A percentile compares a stretch with the other conserved stretches of the same genome.
Evolutionary conservation across 2,113 vertebrate species (phyloP).

Genomic region (Ia io): DNA sequence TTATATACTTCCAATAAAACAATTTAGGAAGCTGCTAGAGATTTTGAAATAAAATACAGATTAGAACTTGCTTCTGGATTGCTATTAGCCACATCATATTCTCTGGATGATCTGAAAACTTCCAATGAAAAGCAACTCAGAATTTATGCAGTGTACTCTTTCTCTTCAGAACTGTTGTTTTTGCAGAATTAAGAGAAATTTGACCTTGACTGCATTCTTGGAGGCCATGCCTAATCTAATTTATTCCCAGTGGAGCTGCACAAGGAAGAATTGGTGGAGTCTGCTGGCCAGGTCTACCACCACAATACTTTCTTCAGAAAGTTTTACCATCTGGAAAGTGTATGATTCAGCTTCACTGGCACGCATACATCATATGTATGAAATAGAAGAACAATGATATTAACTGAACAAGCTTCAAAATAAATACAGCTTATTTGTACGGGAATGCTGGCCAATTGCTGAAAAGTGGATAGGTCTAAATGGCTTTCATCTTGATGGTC

Average conservation of each 20-base stretch:
- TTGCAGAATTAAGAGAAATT: slow-evolving; percentile 40
- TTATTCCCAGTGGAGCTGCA: slow-evolving; percentile 44
- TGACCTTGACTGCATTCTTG: slow-evolving; percentile 42
- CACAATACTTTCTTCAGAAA: slow-evolving; percentile 48
- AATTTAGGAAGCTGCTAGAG: background rate
- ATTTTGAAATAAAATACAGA: slow-evolving; percentile 16
- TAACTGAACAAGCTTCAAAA: slow-evolving; percentile 56
- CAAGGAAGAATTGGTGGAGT: slow-evolving; percentile 15
- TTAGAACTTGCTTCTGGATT: background rate
- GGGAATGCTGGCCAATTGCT: slow-evolving; percentile 34
- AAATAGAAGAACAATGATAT: slow-evolving; percentile 52
- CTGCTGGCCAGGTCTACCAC: slow-evolving; percentile 17
- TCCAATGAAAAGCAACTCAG: background rate
- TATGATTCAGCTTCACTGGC: slow-evolving; percentile 37
- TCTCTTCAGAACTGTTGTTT: slow-evolving; percentile 22
- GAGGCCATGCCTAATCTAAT: slow-evolving; percentile 55
- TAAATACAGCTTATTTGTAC: slow-evolving; percentile 52
- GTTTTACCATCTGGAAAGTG: slow-evolving; percentile 50
- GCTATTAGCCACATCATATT: background rate
- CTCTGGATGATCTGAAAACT: slow-evolving; percentile 16
- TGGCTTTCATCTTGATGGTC: background rate
- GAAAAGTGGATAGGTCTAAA: slow-evolving; percentile 23
- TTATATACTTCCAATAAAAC: background rate
- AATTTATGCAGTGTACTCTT: background rate
- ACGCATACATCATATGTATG: slow-evolving; percentile 20